Evolutionary conservation across 2,797 vertebrate species (phyloP).

Genomic region (Melanotaenia boesemani): DNA sequence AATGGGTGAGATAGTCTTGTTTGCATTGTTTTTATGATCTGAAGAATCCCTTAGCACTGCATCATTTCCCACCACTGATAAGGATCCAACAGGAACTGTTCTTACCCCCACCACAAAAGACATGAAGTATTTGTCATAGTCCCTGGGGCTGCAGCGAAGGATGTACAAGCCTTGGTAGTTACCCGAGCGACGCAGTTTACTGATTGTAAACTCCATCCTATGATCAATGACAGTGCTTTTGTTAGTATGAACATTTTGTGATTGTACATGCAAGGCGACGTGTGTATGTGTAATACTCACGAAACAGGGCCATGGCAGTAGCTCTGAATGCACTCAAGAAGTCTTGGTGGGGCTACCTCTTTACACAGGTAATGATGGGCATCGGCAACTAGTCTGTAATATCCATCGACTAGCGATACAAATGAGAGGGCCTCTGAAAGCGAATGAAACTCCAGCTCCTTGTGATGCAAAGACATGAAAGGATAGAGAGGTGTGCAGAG

Average conservation of each 20-base stretch:
- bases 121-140: conserved; percentile 95
- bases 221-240: conserved; percentile 39
- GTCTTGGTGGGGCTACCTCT: conserved; percentile 91
- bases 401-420: conserved; percentile 95
- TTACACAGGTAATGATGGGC: conserved; percentile 97
- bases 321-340: conserved; percentile 93
- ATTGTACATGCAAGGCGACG: background rate
- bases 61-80: background rate
- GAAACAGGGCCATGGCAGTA: conserved; percentile 95
- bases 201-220: conserved; percentile 95
- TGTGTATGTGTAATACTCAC: conserved; percentile 83
- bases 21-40: background rate
- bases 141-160: conserved; percentile 94
- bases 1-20: background rate
- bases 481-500: background rate
- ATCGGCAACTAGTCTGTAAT: conserved; percentile 93
- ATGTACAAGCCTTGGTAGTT: conserved; percentile 93
- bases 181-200: conserved; percentile 90
- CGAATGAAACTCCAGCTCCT: conserved; percentile 94
- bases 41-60: background rate
- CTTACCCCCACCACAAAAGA: conserved; percentile 95
- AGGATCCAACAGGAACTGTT: background rate
- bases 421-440: conserved; percentile 93
- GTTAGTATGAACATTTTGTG: background rate
- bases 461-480: conserved; percentile 10